phyloP scores from a whole-genome alignment of 2,888 invertebrate genomes.

The Drosophila paranaensis region DNA sequence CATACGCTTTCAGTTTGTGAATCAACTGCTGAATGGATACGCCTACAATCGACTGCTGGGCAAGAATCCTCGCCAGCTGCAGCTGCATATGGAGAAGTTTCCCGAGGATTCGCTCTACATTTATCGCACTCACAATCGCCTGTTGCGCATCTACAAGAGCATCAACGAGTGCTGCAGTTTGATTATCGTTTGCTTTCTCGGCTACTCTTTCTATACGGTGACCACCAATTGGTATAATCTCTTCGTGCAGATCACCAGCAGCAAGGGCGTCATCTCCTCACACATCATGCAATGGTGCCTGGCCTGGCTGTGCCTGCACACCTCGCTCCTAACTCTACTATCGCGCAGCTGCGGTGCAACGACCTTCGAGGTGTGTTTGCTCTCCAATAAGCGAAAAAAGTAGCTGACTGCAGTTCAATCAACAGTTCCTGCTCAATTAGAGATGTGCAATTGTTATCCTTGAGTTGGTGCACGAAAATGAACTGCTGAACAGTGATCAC shows the following conservation, averaged over 20 bases:
- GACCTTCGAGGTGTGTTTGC: slow-evolving; percentile 76
- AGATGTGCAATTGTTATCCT: neutral
- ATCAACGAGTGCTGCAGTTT: slow-evolving; percentile 82
- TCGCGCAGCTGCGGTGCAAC: slow-evolving; percentile 78
- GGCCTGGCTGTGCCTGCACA: slow-evolving; percentile 73
- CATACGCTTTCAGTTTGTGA: slow-evolving; percentile 80
- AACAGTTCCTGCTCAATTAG: neutral
- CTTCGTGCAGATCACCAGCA: slow-evolving; percentile 82
- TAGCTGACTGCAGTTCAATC: neutral
- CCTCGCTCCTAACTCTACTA: slow-evolving; percentile 71
- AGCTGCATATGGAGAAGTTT: slow-evolving; percentile 65
- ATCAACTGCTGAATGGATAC: slow-evolving; percentile 75
- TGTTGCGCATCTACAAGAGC: slow-evolving; percentile 78
- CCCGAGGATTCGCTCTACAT: slow-evolving; percentile 79
- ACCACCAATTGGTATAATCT: slow-evolving; percentile 83
- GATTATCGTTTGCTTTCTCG: slow-evolving; percentile 81
- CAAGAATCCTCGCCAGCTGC: slow-evolving; percentile 27
- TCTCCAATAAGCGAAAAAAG: neutral
- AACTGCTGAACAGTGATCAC: neutral
- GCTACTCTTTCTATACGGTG: slow-evolving; percentile 82
- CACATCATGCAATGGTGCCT: slow-evolving; percentile 74
- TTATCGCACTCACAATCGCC: slow-evolving; percentile 81
- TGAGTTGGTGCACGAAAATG: neutral
- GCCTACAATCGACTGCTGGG: slow-evolving; percentile 67
- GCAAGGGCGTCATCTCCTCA: slow-evolving; percentile 64